Conservation (phyloP, 2,113 vertebrate species). For the Trogon surrucura region DNA sequence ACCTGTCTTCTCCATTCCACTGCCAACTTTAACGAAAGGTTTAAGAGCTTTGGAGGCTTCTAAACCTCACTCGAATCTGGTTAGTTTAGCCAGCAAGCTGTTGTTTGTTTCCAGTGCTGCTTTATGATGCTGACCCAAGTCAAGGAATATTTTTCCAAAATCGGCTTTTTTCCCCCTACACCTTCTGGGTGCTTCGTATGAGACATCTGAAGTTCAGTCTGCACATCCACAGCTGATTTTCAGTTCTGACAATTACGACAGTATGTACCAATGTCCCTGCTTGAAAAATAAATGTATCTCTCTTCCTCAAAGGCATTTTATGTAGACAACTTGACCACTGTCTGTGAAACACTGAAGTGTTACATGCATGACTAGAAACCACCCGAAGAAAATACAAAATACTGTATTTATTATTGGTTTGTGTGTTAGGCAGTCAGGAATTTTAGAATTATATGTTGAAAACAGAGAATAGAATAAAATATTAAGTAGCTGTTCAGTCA, state of each 20-base stretch:
- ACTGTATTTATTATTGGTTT: not conserved
- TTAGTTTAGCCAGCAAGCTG: not conserved
- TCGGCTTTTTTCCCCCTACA: fast-evolving
- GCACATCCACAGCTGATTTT: not conserved
- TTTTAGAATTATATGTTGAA: not conserved
- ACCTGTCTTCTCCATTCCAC: not conserved
- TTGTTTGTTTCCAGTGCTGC: not conserved
- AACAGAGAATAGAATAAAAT: not conserved
- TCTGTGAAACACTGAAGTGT: not conserved
- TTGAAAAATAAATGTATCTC: not conserved
- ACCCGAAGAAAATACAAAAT: not conserved
- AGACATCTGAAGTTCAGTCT: not conserved
- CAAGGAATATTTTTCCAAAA: not conserved
- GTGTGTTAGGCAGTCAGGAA: not conserved
- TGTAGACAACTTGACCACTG: not conserved
- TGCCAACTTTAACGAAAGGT: not conserved
- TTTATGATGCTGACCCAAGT: not conserved
- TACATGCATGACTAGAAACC: not conserved
- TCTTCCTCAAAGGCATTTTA: not conserved
- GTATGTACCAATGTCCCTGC: not conserved
- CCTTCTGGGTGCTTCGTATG: not conserved
- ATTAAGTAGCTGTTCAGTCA: not conserved
- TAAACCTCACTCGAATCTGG: not conserved
- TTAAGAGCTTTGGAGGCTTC: not conserved
- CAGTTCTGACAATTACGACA: not conserved